A percentile compares a stretch with the other conserved stretches of the same genome.
These are phyloP conservation scores for Megaleporinus macrocephalus DNA, from an alignment of 2,113 vertebrate genomes.

Conservation along the genomic window DNA sequence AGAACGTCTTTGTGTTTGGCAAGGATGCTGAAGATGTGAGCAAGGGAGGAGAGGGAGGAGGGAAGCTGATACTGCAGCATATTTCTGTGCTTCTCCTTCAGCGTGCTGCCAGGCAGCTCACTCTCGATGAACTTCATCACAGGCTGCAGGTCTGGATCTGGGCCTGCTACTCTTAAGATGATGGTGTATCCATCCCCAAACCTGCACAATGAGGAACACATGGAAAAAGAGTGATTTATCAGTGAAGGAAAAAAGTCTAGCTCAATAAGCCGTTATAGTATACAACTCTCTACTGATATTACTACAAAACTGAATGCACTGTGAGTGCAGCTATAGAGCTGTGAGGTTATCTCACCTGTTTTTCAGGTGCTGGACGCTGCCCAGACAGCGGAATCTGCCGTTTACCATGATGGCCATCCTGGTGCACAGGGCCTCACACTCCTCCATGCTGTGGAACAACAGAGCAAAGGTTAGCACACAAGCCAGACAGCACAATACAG, in stretches of 20 bases:
- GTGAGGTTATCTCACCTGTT: slow-evolving; percentile 81
- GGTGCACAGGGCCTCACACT: slow-evolving; percentile 97
- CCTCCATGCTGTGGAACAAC: slow-evolving; percentile 89
- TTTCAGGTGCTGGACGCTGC: slow-evolving; percentile 97
- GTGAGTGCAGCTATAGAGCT: not conserved
- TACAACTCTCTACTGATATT: no score
- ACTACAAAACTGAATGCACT: not conserved
- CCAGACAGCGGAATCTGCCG: slow-evolving; percentile 93
- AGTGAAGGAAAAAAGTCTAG: no score
- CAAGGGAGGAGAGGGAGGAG: slow-evolving; percentile 86
- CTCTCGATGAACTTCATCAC: slow-evolving; percentile 94
- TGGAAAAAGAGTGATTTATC: not conserved
- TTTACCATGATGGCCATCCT: slow-evolving; percentile 99
- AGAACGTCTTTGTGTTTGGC: slow-evolving; percentile 90
- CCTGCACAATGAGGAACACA: slow-evolving; percentile 67
- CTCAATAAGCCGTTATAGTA: no score
- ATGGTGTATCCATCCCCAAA: slow-evolving; percentile 99
- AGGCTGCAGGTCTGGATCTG: slow-evolving; percentile 85
- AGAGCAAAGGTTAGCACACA: slow-evolving; percentile 19
- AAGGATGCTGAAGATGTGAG: slow-evolving; percentile 94
- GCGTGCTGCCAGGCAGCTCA: slow-evolving; percentile 89
- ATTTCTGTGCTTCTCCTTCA: slow-evolving; percentile 94
- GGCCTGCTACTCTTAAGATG: slow-evolving; percentile 89
- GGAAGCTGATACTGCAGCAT: slow-evolving; percentile 98
- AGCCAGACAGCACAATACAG: not conserved